These are phyloP conservation scores for Percopsis omiscomaycus DNA, from an alignment of 2,797 vertebrate genomes.

Conservation along the genomic window DNA sequence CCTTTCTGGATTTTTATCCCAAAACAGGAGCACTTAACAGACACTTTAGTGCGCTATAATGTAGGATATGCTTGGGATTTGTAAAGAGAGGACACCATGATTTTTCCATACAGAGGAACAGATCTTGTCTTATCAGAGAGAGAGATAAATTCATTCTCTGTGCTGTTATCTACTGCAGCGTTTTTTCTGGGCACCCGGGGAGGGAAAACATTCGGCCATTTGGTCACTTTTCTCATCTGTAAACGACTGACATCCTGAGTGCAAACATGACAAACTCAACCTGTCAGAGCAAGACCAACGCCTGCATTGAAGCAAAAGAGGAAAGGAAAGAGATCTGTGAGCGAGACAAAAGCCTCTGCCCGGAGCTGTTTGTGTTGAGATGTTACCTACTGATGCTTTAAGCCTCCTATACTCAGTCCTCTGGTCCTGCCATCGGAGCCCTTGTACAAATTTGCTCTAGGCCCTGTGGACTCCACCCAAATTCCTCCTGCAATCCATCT, in stretches of 20 bases:
- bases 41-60: not conserved
- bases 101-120: conserved; percentile 19
- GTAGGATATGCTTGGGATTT: conserved; percentile 22
- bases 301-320: conserved; percentile 70
- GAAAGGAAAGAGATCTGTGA: conserved; percentile 60
- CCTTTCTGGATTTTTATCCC: conserved; percentile 10
- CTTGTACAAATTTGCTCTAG: conserved; percentile 76
- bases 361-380: conserved; percentile 76
- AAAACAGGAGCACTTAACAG: not conserved
- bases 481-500: conserved; percentile 45
- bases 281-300: conserved; percentile 69
- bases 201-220: conserved; percentile 59
- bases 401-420: conserved; percentile 65
- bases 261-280: conserved; percentile 66
- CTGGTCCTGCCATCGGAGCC: conserved; percentile 66
- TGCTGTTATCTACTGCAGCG: conserved; percentile 44
- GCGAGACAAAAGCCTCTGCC: conserved; percentile 68
- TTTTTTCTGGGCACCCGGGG: conserved; percentile 29
- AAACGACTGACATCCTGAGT: conserved; percentile 73
- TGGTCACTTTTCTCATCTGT: conserved; percentile 57
- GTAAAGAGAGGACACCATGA: conserved; percentile 12
- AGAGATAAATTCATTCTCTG: conserved; percentile 38
- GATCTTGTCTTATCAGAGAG: conserved; percentile 29
- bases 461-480: conserved; percentile 59
- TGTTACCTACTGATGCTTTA: conserved; percentile 59